A percentile compares a stretch with the other conserved stretches of the same genome.
phyloP scores from a whole-genome alignment of 2,888 invertebrate genomes.

The Dryocosmus kuriphilus region DNA sequence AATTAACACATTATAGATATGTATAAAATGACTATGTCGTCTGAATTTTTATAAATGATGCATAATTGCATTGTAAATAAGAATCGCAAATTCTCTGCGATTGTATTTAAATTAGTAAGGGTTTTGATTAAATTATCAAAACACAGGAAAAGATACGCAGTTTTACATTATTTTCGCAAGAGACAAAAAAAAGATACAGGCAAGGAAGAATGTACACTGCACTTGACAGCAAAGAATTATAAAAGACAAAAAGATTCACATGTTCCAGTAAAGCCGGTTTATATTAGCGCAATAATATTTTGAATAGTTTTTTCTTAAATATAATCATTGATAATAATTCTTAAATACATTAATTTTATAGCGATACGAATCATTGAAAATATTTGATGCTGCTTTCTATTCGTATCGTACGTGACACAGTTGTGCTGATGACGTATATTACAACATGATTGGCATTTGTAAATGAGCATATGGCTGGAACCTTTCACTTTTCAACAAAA shows the following conservation, averaged over 20 bases:
- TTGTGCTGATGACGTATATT: too few species aligned
- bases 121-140: not conserved
- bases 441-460: too few species aligned
- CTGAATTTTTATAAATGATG: not conserved
- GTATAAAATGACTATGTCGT: not conserved
- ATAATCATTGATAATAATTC: conserved; percentile 68
- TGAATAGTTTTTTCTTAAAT: conserved; percentile 65
- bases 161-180: not conserved
- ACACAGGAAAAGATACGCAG: not conserved
- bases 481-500: too few species aligned
- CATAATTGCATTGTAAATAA: not conserved
- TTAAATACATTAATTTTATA: conserved; percentile 68
- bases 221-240: not conserved
- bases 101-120: not conserved
- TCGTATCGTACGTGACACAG: too few species aligned
- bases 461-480: too few species aligned
- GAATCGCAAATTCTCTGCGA: not conserved
- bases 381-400: too few species aligned
- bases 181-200: too few species aligned
- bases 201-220: not conserved
- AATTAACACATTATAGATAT: not conserved
- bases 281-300: conserved; percentile 72
- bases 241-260: not conserved
- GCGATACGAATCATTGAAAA: conserved; percentile 64
- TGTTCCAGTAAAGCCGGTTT: conserved; percentile 63